phyloP scores from a whole-genome alignment of 2,888 invertebrate species.

The Ctena decussata region DNA sequence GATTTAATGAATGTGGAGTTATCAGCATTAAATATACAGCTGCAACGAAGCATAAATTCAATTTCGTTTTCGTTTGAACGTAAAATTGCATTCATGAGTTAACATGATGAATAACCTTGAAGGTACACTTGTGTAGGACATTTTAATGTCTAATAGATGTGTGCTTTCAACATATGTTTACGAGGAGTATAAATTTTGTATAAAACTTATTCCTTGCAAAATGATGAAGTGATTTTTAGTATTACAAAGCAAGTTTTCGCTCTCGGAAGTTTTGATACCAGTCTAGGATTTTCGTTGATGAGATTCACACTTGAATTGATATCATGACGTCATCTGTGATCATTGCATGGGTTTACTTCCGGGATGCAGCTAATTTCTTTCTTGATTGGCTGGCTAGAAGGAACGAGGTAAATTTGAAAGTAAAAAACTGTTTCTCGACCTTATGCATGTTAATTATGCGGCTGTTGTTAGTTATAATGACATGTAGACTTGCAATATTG shows the following conservation, averaged over 20 bases:
- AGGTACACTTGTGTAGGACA: too few relatives aligned
- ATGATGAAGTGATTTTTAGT: not conserved
- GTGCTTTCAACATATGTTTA: too few relatives aligned
- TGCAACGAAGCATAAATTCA: not conserved
- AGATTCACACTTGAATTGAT: not conserved
- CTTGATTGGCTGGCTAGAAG: constrained; percentile 52
- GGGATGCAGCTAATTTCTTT: constrained; percentile 60
- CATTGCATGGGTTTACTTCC: constrained; percentile 67
- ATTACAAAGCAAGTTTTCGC: not conserved
- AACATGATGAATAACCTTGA: not conserved
- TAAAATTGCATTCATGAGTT: not conserved
- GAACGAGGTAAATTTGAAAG: constrained; percentile 62
- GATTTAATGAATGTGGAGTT: too few relatives aligned
- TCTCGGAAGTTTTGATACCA: not conserved
- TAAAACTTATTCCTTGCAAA: too few relatives aligned
- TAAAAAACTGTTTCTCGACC: too few relatives aligned
- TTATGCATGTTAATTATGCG: too few relatives aligned
- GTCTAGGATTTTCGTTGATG: not conserved
- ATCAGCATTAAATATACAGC: too few relatives aligned
- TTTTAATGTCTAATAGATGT: too few relatives aligned
- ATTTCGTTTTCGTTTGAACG: not conserved
- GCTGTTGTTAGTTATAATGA: too few relatives aligned
- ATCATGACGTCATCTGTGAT: constrained; percentile 61
- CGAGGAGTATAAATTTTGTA: too few relatives aligned
- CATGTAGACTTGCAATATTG: too few relatives aligned